Evolutionary conservation across 1,140 invertebrate genomes (phyloP).

Genomic region (Calliopsis andreniformis): DNA sequence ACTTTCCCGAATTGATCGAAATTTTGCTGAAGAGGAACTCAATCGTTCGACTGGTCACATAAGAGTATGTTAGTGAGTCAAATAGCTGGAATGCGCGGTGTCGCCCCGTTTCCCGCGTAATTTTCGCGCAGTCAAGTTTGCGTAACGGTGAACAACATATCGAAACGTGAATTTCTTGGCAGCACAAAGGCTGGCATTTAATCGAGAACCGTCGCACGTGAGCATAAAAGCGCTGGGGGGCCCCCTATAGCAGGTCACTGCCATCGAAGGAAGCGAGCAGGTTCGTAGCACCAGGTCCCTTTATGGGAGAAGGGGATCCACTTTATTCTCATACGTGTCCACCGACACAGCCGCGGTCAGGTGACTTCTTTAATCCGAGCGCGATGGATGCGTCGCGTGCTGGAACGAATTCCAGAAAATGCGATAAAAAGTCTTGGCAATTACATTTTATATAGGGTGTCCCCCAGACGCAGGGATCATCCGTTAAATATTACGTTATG

Average conservation of each 20-base stretch:
- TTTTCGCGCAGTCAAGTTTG: neutral
- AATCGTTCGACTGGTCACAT: too few species aligned
- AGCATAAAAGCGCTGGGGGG: slow-evolving; percentile 49
- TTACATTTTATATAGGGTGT: too few species aligned
- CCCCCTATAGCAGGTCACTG: slow-evolving; percentile 68
- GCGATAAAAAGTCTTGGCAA: too few species aligned
- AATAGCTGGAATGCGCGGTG: neutral
- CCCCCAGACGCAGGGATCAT: too few species aligned
- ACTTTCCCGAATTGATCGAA: too few species aligned
- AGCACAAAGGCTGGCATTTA: slow-evolving; percentile 57
- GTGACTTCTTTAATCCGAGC: slow-evolving; percentile 41
- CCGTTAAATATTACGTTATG: too few species aligned
- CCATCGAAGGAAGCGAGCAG: slow-evolving; percentile 69
- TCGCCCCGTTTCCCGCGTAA: neutral
- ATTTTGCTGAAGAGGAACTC: too few species aligned
- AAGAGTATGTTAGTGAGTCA: neutral
- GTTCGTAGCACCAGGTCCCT: slow-evolving; percentile 63
- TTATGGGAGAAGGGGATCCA: slow-evolving; percentile 69
- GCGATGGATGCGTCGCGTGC: too few species aligned
- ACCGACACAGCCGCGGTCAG: slow-evolving; percentile 9
- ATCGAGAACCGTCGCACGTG: slow-evolving; percentile 49
- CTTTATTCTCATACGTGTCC: slow-evolving; percentile 44
- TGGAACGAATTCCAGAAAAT: too few species aligned
- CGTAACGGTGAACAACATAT: slow-evolving; percentile 31
- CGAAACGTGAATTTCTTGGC: slow-evolving; percentile 16